phyloP scores from a whole-genome alignment of 2,797 vertebrate species.

The Novumbra hubbsi region DNA sequence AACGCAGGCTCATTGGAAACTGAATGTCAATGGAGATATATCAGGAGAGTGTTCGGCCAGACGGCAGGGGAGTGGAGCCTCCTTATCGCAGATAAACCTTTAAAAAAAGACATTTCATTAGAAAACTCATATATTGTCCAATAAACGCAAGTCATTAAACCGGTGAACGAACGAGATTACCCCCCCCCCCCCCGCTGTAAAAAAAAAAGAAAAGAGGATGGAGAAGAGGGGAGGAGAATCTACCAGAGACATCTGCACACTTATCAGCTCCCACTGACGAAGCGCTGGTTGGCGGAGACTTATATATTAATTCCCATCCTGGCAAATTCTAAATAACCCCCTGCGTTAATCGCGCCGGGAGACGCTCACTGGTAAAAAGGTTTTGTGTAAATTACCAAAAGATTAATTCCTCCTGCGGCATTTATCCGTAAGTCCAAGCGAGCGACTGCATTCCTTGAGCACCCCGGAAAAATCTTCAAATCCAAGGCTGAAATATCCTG shows the following conservation, averaged over 20 bases:
- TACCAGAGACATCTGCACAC: constrained; percentile 64
- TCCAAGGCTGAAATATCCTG: constrained; percentile 40
- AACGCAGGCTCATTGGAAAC: not conserved
- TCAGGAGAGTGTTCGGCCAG: not conserved
- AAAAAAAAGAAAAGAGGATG: constrained; percentile 25
- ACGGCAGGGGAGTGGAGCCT: no score
- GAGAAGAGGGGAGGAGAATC: constrained; percentile 52
- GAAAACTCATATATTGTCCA: constrained; percentile 57
- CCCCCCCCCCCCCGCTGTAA: constrained; percentile 44
- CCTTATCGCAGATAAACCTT: constrained; percentile 21
- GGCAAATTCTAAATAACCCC: constrained; percentile 78
- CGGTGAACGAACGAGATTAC: constrained; percentile 64
- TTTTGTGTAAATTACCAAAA: constrained; percentile 80
- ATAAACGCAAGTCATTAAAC: constrained; percentile 60
- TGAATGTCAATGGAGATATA: no score
- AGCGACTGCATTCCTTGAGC: constrained; percentile 57
- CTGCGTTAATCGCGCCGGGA: constrained; percentile 70
- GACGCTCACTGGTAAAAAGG: constrained; percentile 71
- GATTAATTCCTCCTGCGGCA: constrained; percentile 71
- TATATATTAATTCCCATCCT: constrained; percentile 76
- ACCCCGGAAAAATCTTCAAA: constrained; percentile 61
- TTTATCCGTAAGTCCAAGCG: constrained; percentile 72
- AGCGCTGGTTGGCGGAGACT: constrained; percentile 65
- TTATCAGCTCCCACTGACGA: constrained; percentile 75
- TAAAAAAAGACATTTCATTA: constrained; percentile 48